Evolutionary conservation across 1,140 invertebrate species (phyloP), one percentile per base, ranked within the genome.

Genomic region (Caenorhabditis remanei): DNA sequence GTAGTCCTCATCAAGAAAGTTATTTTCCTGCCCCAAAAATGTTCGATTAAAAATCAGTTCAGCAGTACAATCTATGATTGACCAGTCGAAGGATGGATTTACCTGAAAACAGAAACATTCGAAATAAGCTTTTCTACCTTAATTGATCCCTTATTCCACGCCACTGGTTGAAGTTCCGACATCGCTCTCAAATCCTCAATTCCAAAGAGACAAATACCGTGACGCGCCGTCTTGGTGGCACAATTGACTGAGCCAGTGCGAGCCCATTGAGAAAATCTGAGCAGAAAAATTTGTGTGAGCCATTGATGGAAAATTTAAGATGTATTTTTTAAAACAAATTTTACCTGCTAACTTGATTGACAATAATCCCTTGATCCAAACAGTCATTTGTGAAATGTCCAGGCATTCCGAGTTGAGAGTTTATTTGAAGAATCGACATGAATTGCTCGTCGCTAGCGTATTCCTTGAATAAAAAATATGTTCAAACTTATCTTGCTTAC

Each of bases 381-480:
- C 65, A 71, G 19, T 71, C 11, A 24, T 19, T 43, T 2, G 65
- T 71, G 14, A 71, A 71, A 19, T 71, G 65, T 16, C 65, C 65
- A 19, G 65, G 65, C 65, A 71, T 71, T 24, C 41, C 41, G 6
- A 43, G 19, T 19, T 43, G 13, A 6, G 13, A 14, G 41, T 71
- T 71, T 19, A 71, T 7, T 71, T 71, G 65, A 11, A 71, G 46
- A 5, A 14, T 71, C 11, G 65, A 8, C 16, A 71, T 43, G 16
- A 71, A 71, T 24, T 71, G 65, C 8, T 71, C 65, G 41, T 71
- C 65, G 41, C 40, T 7, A 43, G 13, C 65, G 14, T 71, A 43
- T 0, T 14, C 65, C 65, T 71, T 11, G 4, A 71, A 71, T 9
- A 16, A 65, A 1, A 32, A 43, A 19, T 5, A 24, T 8, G 46